phyloP scores from a whole-genome alignment of 1,140 invertebrate genomes.

The Euschistus heros region DNA sequence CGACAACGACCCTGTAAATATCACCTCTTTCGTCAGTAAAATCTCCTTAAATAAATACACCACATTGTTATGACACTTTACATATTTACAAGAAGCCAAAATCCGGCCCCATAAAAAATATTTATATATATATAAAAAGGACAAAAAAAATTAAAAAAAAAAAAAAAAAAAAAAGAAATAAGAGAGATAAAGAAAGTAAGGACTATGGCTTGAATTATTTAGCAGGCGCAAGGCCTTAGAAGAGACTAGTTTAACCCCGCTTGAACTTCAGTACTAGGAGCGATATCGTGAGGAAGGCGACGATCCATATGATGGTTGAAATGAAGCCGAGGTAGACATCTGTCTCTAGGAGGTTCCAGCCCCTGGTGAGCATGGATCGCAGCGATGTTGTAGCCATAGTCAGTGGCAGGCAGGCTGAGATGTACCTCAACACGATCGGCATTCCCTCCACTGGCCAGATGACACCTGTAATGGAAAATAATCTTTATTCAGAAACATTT shows the following conservation, averaged over 20 bases:
- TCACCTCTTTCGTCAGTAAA: neutral
- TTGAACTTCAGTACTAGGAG: conserved; percentile 72
- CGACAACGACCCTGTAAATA: neutral
- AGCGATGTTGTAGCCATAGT: conserved; percentile 89
- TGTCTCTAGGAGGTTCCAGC: conserved; percentile 66
- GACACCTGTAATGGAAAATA: conserved; percentile 46
- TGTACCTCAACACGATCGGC: conserved; percentile 59
- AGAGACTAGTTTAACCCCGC: conserved; percentile 47
- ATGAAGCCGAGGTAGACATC: conserved; percentile 79
- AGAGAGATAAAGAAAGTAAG: conserved; percentile 7
- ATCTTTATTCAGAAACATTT: too few species aligned
- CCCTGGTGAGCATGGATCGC: conserved; percentile 73
- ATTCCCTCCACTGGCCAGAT: conserved; percentile 71
- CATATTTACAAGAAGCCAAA: conserved; percentile 4
- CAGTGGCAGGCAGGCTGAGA: conserved; percentile 72
- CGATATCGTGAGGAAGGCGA: conserved; percentile 65
- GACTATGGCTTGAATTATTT: conserved; percentile 6
- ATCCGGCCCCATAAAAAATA: neutral
- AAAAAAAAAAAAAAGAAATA: neutral
- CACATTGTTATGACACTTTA: conserved; percentile 11
- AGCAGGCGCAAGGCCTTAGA: neutral
- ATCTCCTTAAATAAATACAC: conserved; percentile 1
- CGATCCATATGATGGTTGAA: conserved; percentile 72
- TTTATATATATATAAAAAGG: too few species aligned
- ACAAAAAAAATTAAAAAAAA: neutral